A percentile compares a stretch with the other conserved stretches of the same genome.
These are phyloP conservation scores for Monochamus alternatus DNA, from an alignment of 2,888 invertebrate genomes.

Conservation along the genomic window DNA sequence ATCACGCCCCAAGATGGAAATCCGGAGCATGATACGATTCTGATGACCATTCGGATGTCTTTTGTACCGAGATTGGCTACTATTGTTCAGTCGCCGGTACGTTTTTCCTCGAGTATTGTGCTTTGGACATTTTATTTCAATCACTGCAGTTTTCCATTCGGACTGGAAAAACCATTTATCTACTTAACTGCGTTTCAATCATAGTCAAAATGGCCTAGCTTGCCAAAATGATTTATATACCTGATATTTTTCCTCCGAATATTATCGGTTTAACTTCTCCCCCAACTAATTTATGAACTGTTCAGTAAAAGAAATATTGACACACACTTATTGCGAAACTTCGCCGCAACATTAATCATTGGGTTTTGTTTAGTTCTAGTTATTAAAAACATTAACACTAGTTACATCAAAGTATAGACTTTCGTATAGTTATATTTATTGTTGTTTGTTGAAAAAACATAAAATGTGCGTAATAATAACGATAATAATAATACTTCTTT, in stretches of 20 bases:
- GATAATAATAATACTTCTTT: too few species aligned
- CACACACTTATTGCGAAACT: constrained; percentile 38
- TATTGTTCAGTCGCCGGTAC: constrained; percentile 56
- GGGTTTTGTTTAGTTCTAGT: constrained; percentile 6
- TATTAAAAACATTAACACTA: constrained; percentile 5
- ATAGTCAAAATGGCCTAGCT: constrained; percentile 58
- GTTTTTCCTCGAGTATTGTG: constrained; percentile 60
- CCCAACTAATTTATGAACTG: constrained; percentile 40
- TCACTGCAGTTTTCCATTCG: constrained; percentile 43
- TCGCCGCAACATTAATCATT: constrained; percentile 23
- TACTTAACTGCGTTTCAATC: constrained; percentile 66
- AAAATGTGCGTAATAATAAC: too few species aligned
- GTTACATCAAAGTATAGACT: too few species aligned
- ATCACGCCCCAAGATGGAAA: constrained; percentile 57
- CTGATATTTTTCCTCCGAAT: constrained; percentile 36
- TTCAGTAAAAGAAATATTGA: constrained; percentile 41
- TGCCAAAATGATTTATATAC: constrained; percentile 43
- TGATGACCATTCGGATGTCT: constrained; percentile 40
- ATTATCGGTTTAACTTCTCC: constrained; percentile 41
- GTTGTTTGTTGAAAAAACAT: too few species aligned
- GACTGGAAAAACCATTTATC: constrained; percentile 62
- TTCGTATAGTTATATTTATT: too few species aligned
- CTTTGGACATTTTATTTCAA: constrained; percentile 45
- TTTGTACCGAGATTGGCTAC: constrained; percentile 39
- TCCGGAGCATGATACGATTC: constrained; percentile 48